These are phyloP conservation scores for Pristionchus pacificus DNA, from an alignment of 1,140 invertebrate genomes.

Conservation along the genomic window DNA sequence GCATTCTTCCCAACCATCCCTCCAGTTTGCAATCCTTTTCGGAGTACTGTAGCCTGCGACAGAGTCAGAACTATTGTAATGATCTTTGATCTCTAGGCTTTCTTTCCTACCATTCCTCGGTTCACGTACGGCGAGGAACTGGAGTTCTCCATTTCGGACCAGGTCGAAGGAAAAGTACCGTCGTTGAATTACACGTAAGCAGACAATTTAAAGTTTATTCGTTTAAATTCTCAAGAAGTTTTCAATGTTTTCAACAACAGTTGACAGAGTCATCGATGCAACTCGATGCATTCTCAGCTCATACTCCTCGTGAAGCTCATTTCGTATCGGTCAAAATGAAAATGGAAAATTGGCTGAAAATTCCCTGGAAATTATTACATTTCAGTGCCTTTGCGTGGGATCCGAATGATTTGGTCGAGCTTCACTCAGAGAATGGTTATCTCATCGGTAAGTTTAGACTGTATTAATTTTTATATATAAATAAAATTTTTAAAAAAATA, in stretches of 20 bases:
- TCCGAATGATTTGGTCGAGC: constrained; percentile 50
- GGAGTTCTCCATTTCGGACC: constrained; percentile 37
- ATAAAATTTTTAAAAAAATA: not conserved
- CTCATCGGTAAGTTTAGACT: constrained; percentile 16
- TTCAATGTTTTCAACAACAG: constrained; percentile 2
- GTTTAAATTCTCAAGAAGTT: not conserved
- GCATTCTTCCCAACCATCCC: constrained; percentile 56
- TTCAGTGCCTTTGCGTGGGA: constrained; percentile 57
- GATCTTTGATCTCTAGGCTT: constrained; percentile 32
- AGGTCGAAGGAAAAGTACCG: constrained; percentile 29
- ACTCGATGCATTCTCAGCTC: too few species aligned
- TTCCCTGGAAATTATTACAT: not conserved
- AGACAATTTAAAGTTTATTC: constrained; percentile 9
- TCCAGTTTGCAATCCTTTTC: too few species aligned
- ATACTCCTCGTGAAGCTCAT: constrained; percentile 14
- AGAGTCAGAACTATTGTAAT: not conserved
- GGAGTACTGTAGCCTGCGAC: not conserved
- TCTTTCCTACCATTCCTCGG: constrained; percentile 54
- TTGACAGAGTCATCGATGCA: not conserved
- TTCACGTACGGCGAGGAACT: constrained; percentile 55
- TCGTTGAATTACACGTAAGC: constrained; percentile 53
- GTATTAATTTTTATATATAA: not conserved
- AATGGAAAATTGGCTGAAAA: constrained; percentile 11
- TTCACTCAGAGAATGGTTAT: constrained; percentile 53
- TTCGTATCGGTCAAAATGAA: not conserved